Base-by-base conservation (phyloP, 2,113 vertebrate genomes). In the Tinamus guttatus region DNA sequence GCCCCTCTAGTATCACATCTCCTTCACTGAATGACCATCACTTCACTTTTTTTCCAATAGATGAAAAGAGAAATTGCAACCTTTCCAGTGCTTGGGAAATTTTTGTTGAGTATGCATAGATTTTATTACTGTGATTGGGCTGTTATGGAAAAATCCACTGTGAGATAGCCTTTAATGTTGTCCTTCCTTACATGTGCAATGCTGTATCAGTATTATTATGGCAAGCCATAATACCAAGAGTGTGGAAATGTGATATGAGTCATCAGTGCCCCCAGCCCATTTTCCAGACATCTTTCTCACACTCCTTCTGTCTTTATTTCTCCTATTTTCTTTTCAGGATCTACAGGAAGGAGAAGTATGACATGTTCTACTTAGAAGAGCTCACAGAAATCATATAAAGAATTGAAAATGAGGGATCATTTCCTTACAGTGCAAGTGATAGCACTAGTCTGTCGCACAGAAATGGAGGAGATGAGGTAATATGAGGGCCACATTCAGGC, bases 281-380 rank as follows among this genome's bases (percentile, higher is more conserved):
- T 95, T 73, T 87, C n/a, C 58, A 92, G 28, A 24, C 92, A 20
- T 59, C 36, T 69, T 17, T 79, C 49, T 79, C 14, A 2, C 40
- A 74, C 5, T 75, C 12, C 84, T 91, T 87, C 28, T 6, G 0
- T 78, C 51, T 84, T 75, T 47, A 16, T 81, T 87, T 82, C 62
- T 87, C 27, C n/a, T 69, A 25, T 54, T 91, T 49, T 59, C 62
- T 70, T 91, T 94, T 95, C 70, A 79, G 27, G n/a, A 80, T 43
- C 58, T 74, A 67, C 73, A 34, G 49, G 60, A 89, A 78, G 13
- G 15, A 22, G 14, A 49, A 63, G 81, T 24, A 17, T 58, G 20
- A 65, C 27, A 52, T 0, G 0, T 3, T 87, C 24, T 73, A 24
- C 51, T 84, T 62, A 64, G 32, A 84, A 76, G 52, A 88, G 24